Percentiles rank a stretch among this genome's conserved stretches.
These are phyloP conservation scores for Acrocephalus kingi DNA, from an alignment of 2,113 vertebrate genomes.

Conservation along the genomic window DNA sequence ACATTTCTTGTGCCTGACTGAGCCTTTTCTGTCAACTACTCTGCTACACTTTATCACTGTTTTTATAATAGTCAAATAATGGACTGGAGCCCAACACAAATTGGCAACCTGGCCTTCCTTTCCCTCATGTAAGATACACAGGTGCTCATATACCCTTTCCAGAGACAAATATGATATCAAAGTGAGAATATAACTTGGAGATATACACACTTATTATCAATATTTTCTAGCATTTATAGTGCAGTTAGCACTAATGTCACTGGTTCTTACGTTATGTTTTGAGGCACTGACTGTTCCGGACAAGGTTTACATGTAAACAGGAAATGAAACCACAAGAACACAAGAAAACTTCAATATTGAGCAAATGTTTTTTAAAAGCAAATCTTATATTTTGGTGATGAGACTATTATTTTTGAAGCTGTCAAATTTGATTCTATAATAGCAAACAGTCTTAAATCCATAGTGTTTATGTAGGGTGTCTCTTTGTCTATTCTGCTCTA, in stretches of 20 bases:
- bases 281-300: neutral
- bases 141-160: neutral
- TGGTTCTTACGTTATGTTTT: neutral
- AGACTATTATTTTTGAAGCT: neutral
- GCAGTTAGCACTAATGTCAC: neutral
- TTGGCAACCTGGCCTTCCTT: neutral
- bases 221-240: neutral
- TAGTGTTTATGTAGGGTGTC: neutral
- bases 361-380: neutral
- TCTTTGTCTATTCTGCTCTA: neutral
- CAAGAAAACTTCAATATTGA: neutral
- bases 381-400: neutral
- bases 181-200: neutral
- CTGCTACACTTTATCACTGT: neutral
- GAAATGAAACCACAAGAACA: neutral
- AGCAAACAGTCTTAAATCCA: neutral
- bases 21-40: neutral
- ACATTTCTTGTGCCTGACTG: accelerated
- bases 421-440: neutral
- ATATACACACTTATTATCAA: neutral
- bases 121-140: neutral
- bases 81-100: neutral
- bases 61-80: neutral
- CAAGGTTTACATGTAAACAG: neutral
- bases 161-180: neutral